Percentiles rank a stretch among this genome's conserved stretches.
phyloP scores from a whole-genome alignment of 2,888 invertebrate genomes.

The Mimachlamys varia region DNA sequence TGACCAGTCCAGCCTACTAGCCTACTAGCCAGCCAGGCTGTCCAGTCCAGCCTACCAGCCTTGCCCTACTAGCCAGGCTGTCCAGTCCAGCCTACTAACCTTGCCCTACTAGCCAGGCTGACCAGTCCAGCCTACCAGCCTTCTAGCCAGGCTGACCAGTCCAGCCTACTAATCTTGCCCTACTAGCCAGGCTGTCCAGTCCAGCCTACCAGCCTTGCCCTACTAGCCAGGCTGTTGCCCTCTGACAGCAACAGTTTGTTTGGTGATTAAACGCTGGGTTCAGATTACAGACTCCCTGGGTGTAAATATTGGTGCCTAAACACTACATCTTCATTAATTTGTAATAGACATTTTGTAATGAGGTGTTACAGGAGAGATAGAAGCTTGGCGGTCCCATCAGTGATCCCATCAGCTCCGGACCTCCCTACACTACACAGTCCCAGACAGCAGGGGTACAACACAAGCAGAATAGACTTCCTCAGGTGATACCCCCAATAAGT shows the following conservation, averaged over 20 bases:
- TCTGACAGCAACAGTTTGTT: slow-evolving; percentile 28
- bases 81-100: too few relatives aligned
- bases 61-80: not conserved
- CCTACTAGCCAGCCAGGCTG: not conserved
- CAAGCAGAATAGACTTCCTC: not conserved
- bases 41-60: not conserved
- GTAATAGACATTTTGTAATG: slow-evolving; percentile 34
- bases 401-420: not conserved
- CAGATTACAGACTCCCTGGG: slow-evolving; percentile 31
- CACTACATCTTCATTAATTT: slow-evolving; percentile 34
- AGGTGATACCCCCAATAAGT: not conserved
- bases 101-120: too few relatives aligned
- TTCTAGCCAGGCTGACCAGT: too few relatives aligned
- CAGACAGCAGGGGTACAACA: not conserved
- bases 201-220: not conserved
- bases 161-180: too few relatives aligned
- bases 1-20: not conserved
- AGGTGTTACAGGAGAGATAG: slow-evolving; percentile 13
- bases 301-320: slow-evolving; percentile 17
- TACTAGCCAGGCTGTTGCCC: slow-evolving; percentile 23
- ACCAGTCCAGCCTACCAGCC: too few relatives aligned
- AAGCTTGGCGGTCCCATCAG: not conserved
- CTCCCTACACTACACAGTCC: not conserved
- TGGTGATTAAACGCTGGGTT: slow-evolving; percentile 8
- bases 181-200: too few relatives aligned